Evolutionary conservation across 1,140 invertebrate genomes (phyloP), one percentile per base, ranked within the genome.

Genomic region (Druon quercuslanigerum): DNA sequence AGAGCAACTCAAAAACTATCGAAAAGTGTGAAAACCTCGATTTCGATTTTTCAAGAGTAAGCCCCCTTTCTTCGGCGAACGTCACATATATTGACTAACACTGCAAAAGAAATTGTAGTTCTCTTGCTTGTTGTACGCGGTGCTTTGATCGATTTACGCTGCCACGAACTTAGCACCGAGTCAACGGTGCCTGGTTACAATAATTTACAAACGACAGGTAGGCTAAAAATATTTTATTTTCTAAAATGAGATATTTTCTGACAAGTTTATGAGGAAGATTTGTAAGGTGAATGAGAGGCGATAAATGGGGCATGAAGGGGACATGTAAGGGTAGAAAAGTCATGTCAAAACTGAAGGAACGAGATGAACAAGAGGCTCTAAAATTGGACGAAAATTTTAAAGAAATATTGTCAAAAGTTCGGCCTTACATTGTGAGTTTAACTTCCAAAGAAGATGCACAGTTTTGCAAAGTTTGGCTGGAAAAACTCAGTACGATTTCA

Each of bases 361-460:
- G 75, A 12, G 80, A 86, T 72, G 83, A 86, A 50, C 80, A 86
- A 60, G 83, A 87, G 46, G 79, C 79, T 72, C 56, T 85, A 9
- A 85, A 86, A 74, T 79, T 91, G 73, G 91, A 91, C 57, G 84
- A 88, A 75, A 76, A 84, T 75, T 92, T 89, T 74, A 89, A 90
- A 51, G 82, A 90, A 60, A 85, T 83, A 20, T 70, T 92, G 50
- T 51, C 75, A 11, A 71, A 79, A 25, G 82, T 90, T 7, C 85
- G 84, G 71, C 84, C 90, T 9, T 84, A 88, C 20, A 81, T 92
- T 52, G 73, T 89, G 9, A 78, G 71, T 14, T 77, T 91, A 51
- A 85, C 78, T 16, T 85, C 84, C 1, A 40, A 82, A 5, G 71
- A 83, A 13, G 84, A 87, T 51, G 80, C 85, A 8, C 51, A 83